Base-by-base conservation (phyloP, 2,797 vertebrate species). In the Acipenser ruthenus region DNA sequence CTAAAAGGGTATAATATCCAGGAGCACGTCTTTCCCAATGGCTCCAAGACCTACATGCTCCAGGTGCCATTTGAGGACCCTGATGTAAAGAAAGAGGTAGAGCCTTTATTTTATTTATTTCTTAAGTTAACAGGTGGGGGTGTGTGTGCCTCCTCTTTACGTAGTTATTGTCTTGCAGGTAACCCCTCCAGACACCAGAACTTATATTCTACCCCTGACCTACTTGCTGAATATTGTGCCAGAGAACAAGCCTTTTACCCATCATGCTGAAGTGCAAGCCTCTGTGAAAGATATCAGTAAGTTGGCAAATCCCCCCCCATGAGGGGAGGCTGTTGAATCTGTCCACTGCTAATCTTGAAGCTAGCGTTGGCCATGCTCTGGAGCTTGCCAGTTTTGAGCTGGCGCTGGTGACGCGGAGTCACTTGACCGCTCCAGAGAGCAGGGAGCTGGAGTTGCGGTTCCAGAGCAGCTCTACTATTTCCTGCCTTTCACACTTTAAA, bases 171-270 rank as follows among this genome's bases (percentile, higher is more conserved):
- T 11, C 49, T 51, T 60, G n/a, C 23, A 71, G 70, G 60, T 52
- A 1, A 56, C 48, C 7, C 51, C 58, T 10, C 49, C 59, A 18
- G 56, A 68, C 23, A 59, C 61, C 8, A 58, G 49, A 8, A 49
- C 51, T 15, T 89, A 90, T 74, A 53, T 13, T 6, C 83, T 91
- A 6, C 55, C 70, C 10, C 8, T 88, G 49, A 70, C 69, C 48
- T 86, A 83, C 56, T 87, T 87, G 0, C 80, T 92, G 1, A 1
- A 86, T 3, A 73, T 88, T 60, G 23, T 81, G 5, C 90, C 89
- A 15, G 86, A 91, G 58, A 70, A 74, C 8, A 69, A 56, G 4
- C 69, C 79, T 0, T 89, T 92, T 62, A 65, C 78, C 60, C 69
- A 82, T 10, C 0, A 64, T 0, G 70, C 74, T 0, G 67, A 73